Conservation (phyloP, 1,140 invertebrate genomes). For the Drosophila santomea region DNA sequence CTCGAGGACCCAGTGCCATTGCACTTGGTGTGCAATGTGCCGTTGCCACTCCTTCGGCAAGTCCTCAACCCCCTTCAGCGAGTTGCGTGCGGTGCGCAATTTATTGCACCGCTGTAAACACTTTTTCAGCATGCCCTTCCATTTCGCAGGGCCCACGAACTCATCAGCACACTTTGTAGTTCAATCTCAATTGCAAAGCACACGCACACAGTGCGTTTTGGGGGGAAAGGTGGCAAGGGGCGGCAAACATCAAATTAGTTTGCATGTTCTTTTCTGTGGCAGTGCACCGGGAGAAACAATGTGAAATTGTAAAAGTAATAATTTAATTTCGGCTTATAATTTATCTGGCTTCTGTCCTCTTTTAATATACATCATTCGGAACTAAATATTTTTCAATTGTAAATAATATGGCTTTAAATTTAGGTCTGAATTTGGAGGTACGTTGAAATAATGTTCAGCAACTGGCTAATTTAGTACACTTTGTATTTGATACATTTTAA, state of each 20-base stretch:
- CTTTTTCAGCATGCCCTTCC: conserved; percentile 52
- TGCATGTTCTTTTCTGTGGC: conserved; percentile 52
- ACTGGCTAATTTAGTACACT: no score
- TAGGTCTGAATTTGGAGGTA: no score
- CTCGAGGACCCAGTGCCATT: neutral
- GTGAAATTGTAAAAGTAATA: no score
- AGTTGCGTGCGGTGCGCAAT: conserved; percentile 67
- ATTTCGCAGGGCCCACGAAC: conserved; percentile 18
- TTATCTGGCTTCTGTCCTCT: no score
- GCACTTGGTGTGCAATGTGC: conserved; percentile 12
- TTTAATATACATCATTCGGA: no score
- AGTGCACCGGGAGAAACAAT: conserved; percentile 3
- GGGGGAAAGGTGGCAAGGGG: conserved; percentile 14
- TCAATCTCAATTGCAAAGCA: conserved; percentile 74
- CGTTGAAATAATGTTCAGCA: no score
- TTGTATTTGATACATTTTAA: neutral
- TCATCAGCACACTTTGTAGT: conserved; percentile 68
- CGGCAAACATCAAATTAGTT: conserved; percentile 69
- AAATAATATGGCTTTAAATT: no score
- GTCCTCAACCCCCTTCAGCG: neutral
- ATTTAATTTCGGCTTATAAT: no score
- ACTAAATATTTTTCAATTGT: no score
- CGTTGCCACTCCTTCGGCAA: conserved; percentile 23
- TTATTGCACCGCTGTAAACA: conserved; percentile 80
- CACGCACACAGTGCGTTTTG: conserved; percentile 50